These are phyloP conservation scores for Hermaeophaga mercurialis DNA, from an alignment of 2,888 invertebrate genomes.

Conservation along the genomic window DNA sequence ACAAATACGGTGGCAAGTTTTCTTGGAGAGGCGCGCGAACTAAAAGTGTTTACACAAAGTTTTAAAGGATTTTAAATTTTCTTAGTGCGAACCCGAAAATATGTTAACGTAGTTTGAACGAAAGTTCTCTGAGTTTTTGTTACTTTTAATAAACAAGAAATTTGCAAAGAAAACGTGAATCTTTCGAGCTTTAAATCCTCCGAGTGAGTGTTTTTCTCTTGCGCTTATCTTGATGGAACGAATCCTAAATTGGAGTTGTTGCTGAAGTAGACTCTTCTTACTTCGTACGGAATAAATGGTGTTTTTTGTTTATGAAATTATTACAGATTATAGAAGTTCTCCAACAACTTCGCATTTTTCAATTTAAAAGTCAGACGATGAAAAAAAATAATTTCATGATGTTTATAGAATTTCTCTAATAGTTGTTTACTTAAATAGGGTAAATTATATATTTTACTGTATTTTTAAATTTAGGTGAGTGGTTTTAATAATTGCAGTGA, in stretches of 20 bases:
- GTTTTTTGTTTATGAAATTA: too few relatives aligned
- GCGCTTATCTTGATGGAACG: slow-evolving; percentile 19
- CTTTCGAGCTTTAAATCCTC: slow-evolving; percentile 9
- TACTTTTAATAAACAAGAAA: slow-evolving; percentile 33
- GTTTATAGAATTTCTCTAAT: too few relatives aligned
- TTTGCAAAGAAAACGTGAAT: slow-evolving; percentile 25
- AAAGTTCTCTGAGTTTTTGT: slow-evolving; percentile 27
- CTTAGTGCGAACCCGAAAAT: slow-evolving; percentile 32
- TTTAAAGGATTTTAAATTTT: slow-evolving; percentile 35
- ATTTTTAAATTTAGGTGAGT: too few relatives aligned
- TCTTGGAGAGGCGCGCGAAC: slow-evolving; percentile 20
- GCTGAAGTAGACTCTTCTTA: too few relatives aligned
- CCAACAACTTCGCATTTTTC: too few relatives aligned
- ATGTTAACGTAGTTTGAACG: slow-evolving; percentile 33
- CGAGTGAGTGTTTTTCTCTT: not conserved
- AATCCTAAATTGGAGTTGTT: slow-evolving; percentile 26
- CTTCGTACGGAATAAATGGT: too few relatives aligned
- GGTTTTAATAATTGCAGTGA: too few relatives aligned
- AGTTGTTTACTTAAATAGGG: too few relatives aligned
- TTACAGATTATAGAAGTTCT: too few relatives aligned
- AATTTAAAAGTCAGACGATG: too few relatives aligned
- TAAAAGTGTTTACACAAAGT: slow-evolving; percentile 36
- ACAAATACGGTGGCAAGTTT: slow-evolving; percentile 18
- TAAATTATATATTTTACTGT: too few relatives aligned
- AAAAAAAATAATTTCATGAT: too few relatives aligned